Evolutionary conservation across 37 sponge, comb jelly and placozoan species (phyloP), one percentile per base, ranked within the genome.

Genomic region (Beroe ovata): DNA sequence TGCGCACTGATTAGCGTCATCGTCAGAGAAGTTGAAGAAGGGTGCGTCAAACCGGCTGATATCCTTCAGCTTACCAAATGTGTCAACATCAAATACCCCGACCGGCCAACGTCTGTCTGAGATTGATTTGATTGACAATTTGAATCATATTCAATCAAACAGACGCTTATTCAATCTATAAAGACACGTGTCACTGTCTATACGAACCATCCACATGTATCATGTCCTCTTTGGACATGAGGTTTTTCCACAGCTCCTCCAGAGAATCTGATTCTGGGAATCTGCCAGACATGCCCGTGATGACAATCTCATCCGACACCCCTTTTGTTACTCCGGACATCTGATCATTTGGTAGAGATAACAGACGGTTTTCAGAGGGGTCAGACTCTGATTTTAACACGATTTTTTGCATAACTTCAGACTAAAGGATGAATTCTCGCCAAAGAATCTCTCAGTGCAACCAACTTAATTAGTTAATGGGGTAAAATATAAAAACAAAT

Each of bases 101-200:
- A 77, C 84, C 38, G 84, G 84, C 84, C 84, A 77, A 4, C 84
- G 84, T 23, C 84, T 11, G 54, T 77, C 84, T 77, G 84, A 71
- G 71, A 28, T 21, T 35, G 36, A 30, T 18, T 6, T 62, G n/a
- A n/a, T n/a, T n/a, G n/a, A n/a, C n/a, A n/a, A n/a, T n/a, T n/a
- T n/a, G n/a, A n/a, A n/a, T n/a, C n/a, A n/a, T n/a, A n/a, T n/a
- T n/a, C n/a, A n/a, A n/a, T n/a, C n/a, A n/a, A n/a, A n/a, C n/a
- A n/a, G n/a, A n/a, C n/a, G n/a, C n/a, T n/a, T n/a, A n/a, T n/a
- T n/a, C n/a, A n/a, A n/a, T n/a, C n/a, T n/a, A n/a, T n/a, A n/a
- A n/a, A n/a, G n/a, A n/a, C n/a, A n/a, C n/a, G n/a, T n/a, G n/a
- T n/a, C n/a, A n/a, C n/a, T n/a, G n/a, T n/a, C n/a, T n/a, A n/a